Conservation (phyloP, 2,888 invertebrate species). For the Prenolepis imparis region DNA sequence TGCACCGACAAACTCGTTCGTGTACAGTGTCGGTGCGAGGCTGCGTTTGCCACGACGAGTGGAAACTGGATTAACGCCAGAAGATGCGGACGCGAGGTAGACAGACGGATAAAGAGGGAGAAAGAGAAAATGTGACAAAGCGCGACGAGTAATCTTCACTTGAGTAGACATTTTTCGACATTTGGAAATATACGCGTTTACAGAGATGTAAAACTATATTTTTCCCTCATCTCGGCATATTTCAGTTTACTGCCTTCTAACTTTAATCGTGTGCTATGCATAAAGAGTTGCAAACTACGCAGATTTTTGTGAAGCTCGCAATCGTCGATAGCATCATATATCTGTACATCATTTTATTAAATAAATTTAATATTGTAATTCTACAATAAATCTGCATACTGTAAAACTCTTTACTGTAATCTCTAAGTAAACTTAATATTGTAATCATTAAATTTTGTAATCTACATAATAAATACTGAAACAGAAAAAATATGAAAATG, state of each 20-base stretch:
- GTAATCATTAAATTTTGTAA: neutral
- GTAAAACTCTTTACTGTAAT: too few relatives aligned
- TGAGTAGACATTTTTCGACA: slow-evolving; percentile 37
- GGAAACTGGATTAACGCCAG: slow-evolving; percentile 80
- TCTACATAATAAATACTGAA: neutral
- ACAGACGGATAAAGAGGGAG: slow-evolving; percentile 32
- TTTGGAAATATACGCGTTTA: slow-evolving; percentile 47
- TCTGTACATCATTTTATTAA: neutral
- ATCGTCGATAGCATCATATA: neutral
- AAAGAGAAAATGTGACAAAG: slow-evolving; percentile 5
- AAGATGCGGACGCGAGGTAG: slow-evolving; percentile 72
- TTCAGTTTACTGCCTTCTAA: neutral
- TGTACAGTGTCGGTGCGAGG: slow-evolving; percentile 68
- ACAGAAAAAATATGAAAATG: neutral
- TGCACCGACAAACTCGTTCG: slow-evolving; percentile 80
- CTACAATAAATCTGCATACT: too few relatives aligned
- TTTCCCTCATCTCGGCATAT: neutral
- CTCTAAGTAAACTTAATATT: neutral
- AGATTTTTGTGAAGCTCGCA: neutral
- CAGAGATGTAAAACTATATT: slow-evolving; percentile 41
- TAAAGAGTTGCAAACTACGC: neutral
- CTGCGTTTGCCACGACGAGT: slow-evolving; percentile 70
- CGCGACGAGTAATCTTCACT: slow-evolving; percentile 28
- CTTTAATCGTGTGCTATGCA: neutral
- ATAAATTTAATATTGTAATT: neutral